Evolutionary conservation across 2,797 vertebrate species (phyloP).

Genomic region (Glyptemys insculpta): DNA sequence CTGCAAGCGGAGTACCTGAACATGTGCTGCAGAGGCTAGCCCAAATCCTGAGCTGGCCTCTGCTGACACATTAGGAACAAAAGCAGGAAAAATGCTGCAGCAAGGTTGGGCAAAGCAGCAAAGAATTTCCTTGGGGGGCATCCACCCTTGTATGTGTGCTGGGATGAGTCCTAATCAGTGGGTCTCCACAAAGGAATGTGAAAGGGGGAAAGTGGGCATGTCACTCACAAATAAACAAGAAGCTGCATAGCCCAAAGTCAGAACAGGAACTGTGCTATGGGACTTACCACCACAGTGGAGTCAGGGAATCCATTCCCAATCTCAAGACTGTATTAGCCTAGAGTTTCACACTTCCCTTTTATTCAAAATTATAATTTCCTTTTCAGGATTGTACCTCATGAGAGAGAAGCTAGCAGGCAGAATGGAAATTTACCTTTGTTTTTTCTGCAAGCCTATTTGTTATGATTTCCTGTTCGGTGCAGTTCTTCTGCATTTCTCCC

Average conservation of each 20-base stretch:
- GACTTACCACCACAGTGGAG: background rate
- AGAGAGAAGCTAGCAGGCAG: accelerated
- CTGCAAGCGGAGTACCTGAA: too few species aligned
- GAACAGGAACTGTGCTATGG: background rate
- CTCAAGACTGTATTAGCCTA: background rate
- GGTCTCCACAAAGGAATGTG: background rate
- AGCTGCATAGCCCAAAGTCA: background rate
- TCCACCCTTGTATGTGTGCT: background rate
- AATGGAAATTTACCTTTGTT: slow-evolving; percentile 58
- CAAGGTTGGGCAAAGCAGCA: background rate
- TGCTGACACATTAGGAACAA: background rate
- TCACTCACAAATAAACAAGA: background rate
- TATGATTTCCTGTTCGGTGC: slow-evolving; percentile 33
- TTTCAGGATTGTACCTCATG: background rate
- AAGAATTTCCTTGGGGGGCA: background rate
- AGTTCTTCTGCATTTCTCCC: slow-evolving; percentile 60
- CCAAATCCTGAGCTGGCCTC: background rate
- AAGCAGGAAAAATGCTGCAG: background rate
- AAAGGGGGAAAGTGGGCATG: background rate
- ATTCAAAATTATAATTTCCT: background rate
- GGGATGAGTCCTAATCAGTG: background rate
- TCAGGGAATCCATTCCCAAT: background rate
- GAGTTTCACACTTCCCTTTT: background rate
- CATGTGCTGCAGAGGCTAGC: background rate
- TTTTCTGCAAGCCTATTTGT: slow-evolving; percentile 72